Percentiles rank a stretch among this genome's conserved stretches.
These are phyloP conservation scores for Melanaphis sacchari DNA, from an alignment of 1,140 invertebrate species.

Conservation along the genomic window DNA sequence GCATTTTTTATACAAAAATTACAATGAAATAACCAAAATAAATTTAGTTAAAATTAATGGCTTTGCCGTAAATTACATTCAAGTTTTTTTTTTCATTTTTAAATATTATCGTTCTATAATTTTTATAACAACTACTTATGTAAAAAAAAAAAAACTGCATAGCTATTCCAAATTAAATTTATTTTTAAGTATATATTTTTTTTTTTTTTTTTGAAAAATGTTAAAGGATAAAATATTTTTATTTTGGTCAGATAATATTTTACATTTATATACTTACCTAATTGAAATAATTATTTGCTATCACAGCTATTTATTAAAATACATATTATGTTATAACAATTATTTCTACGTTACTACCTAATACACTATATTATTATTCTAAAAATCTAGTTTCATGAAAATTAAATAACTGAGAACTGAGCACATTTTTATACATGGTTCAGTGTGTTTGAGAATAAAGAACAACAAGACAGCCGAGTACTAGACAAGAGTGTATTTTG, in stretches of 20 bases:
- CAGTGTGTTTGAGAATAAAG: conserved; percentile 16
- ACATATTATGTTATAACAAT: neutral
- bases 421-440: neutral
- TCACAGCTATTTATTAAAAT: neutral
- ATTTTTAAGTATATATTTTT: neutral
- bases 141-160: neutral
- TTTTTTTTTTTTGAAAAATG: neutral
- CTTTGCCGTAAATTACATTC: neutral
- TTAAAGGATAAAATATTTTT: neutral
- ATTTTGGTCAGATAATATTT: neutral
- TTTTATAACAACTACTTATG: neutral
- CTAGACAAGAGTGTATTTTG: conserved; percentile 30
- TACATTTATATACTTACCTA: neutral
- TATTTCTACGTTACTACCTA: neutral
- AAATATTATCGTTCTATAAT: neutral
- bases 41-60: neutral
- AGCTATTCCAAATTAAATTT: neutral
- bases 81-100: neutral
- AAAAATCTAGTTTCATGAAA: neutral
- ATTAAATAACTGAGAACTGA: neutral
- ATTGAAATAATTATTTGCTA: neutral
- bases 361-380: neutral
- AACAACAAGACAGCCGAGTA: conserved; percentile 5
- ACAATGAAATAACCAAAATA: neutral
- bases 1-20: neutral